Base-by-base conservation (phyloP, 2,113 vertebrate species). In the human (Homo sapiens) region DNA sequence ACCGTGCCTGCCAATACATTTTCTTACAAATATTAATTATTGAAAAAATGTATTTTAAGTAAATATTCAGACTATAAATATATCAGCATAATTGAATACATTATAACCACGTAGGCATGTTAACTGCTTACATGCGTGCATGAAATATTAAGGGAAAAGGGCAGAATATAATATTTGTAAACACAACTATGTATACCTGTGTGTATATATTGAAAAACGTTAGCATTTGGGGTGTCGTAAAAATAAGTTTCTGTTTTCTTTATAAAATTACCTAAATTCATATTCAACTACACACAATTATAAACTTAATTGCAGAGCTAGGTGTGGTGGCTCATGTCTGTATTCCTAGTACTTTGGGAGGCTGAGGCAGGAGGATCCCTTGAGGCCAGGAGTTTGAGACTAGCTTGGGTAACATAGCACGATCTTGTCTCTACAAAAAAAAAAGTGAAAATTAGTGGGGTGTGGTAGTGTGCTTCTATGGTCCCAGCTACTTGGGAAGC, bases 251-350 rank as follows among this genome's bases (percentile, higher is more conserved):
- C 55, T 93, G 4, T 96, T 93, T 93, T 90, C 27, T 35, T 95
- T 92, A 13, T 82, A 79, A 87, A 57, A 78, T 94, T 23, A 61
- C 73, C 18, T 55, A 78, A 72, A 20, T 88, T 96, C 11, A 59
- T 88, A 95, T 85, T 95, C 43, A 89, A 3, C 86, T 79, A 35
- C 50, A 92, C 35, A 92, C 61, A 95, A 86, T 78, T 72, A 89
- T 27, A 89, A 81, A 76, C 22, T 59, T 68, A 32, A 64, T 64
- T 64, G 27, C 14, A 64, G 61, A 30, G 61, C 27, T 32, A 14
- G 27, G 27, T 64, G 27, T 64, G 61, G 27, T 64, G 61, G 12
- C 61, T 30, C 13, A 64, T 64, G 27, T 30, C 61, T 64, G 13
- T 32, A 64, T 64, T 64, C 61, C 61, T 64, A 64, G 61, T 64